Conservation (phyloP, 2,113 vertebrate species). For the Tachuris rubrigastra region DNA sequence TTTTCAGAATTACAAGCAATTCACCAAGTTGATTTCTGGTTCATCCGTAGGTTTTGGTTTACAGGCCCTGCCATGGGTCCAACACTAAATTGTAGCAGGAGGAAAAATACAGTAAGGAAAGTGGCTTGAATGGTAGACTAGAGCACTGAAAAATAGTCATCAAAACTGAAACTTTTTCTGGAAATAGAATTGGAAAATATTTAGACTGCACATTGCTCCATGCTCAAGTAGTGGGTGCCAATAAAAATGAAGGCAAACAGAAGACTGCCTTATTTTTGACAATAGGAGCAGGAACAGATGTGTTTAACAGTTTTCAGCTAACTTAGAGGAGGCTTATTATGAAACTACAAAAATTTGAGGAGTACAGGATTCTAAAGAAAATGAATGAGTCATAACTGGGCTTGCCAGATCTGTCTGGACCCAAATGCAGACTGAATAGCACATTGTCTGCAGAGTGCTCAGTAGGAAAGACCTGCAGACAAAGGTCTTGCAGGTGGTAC, state of each 20-base stretch:
- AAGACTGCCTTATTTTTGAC: constrained; percentile 23
- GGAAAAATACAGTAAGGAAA: neutral
- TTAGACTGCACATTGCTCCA: neutral
- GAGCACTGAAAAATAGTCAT: neutral
- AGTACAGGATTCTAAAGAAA: constrained; percentile 37
- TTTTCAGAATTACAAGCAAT: neutral
- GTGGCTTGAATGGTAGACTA: neutral
- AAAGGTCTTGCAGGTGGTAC: neutral
- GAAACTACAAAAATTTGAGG: constrained; percentile 27
- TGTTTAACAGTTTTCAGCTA: constrained; percentile 32
- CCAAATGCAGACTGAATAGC: neutral
- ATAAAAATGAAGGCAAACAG: constrained; percentile 31
- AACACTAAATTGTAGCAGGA: neutral
- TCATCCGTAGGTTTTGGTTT: neutral
- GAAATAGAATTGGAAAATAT: constrained; percentile 45
- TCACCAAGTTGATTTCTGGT: neutral
- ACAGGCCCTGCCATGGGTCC: neutral
- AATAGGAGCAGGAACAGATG: constrained; percentile 26
- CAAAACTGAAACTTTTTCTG: constrained; percentile 8
- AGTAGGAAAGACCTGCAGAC: neutral
- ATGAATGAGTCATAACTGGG: constrained; percentile 2
- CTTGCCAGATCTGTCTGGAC: constrained; percentile 35
- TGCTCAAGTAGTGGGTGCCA: neutral
- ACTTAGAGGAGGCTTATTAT: constrained; percentile 19
- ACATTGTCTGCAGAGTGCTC: neutral